Base-by-base conservation (phyloP, 1,140 invertebrate species). In the Caenorhabditis latens region DNA sequence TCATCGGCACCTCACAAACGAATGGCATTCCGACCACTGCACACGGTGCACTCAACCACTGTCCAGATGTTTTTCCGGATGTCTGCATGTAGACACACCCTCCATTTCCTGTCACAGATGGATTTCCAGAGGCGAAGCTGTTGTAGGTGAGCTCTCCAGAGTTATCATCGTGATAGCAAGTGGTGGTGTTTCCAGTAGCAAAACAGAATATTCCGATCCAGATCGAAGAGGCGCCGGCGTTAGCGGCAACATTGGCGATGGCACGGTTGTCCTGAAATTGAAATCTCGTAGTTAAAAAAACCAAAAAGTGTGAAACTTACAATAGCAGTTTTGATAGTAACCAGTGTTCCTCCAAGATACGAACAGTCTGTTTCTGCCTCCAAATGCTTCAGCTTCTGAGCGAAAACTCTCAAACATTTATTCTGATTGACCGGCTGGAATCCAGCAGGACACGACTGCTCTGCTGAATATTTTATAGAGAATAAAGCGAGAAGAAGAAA, bases 11-110 rank as follows among this genome's bases (percentile, higher is more conserved):
- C 42, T 71, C 65, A 46, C 65, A 71, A 48, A 71, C 19, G 24
- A 46, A 71, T 32, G 65, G 43, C 65, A 71, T 71, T n/a, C 65
- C 65, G 19, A 71, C 21, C 11, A 71, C 65, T 16, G 43, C 42
- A 21, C 65, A 71, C 9, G 65, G 65, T 43, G 65, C 65, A 71
- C 65, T 71, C n/a, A 71, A 46, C 65, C 65, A 71, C 46, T 71
- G 65, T 46, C 65, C 65, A 21, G 43, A 9, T 8, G 13, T 71
- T 16, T 71, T 43, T 19, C 42, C 40, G 4, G 65, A 11, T 2
- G 42, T 46, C 21, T 24, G 16, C 65, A 71, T 43, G 43, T 71
- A 71, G 5, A 71, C 65, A 71, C 65, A 71, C 46, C 65, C 65
- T n/a, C 65, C 65, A 21, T 71, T 46, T 71, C 42, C 65, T 43